Evolutionary conservation across 2,888 invertebrate species (phyloP), one percentile per base, ranked within the genome.

Genomic region (Cheilosia urbana): DNA sequence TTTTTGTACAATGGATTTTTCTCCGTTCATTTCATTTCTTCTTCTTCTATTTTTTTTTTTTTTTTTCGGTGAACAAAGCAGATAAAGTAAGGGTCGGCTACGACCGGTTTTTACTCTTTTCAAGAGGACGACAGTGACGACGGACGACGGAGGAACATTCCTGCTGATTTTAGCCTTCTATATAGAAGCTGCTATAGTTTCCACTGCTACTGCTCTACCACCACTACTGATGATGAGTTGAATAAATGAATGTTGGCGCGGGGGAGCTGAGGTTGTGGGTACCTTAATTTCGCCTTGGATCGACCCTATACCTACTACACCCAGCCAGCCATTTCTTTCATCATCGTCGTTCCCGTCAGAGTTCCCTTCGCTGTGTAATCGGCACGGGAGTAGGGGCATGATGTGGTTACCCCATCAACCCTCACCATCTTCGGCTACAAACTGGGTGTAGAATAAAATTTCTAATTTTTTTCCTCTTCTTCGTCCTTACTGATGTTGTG

Each of bases 151-250:
- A 69, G 63, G 75, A 75, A 53, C 72, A 81, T 76, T 85, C 81
- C 81, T 81, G 72, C 81, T 81, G 85, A 85, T 81, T 85, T 85
- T 76, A 72, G 81, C 85, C 81, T 72, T 85, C 81, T 63, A 47
- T 63, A 47, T 19, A 63, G 71, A 81, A 75, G 89, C 90, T 89
- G 90, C 85, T 88, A 87, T 84, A 60, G 60, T 60, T 60, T 37
- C 45, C n/a, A 87, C 88, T 84, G 88, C 87, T 87, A 15, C 17
- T n/a, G 45, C n/a, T 6, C n/a, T 47, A 80, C 84, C 88, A 81
- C 84, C 88, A 63, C 82, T 79, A 72, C 87, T 87, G 87, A 77
- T 62, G 80, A 76, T 87, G 77, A 88, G 84, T 77, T 71, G 82
- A 76, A 80, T 71, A 76, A 81, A 81, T 71, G 84, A 76, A 65